Evolutionary conservation across 35 echinoderm and acorn worm genomes (phyloP).

Genomic region (Ophiothrix spiculata): DNA sequence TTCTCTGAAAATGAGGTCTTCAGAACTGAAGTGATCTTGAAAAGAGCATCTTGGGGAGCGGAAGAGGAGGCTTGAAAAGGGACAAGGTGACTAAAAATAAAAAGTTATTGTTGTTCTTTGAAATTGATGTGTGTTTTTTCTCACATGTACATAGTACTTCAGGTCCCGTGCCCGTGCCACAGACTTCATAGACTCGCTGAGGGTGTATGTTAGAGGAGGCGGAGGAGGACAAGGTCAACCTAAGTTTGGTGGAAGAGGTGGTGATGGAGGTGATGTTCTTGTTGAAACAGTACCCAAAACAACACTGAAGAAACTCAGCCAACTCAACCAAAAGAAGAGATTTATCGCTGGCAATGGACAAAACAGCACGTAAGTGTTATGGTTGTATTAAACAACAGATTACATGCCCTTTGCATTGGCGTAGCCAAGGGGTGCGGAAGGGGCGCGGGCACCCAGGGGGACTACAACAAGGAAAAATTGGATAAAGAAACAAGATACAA

Average conservation of each 20-base stretch:
- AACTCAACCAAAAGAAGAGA: conserved; percentile 31
- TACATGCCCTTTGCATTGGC: too few relatives aligned
- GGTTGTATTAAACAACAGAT: not conserved
- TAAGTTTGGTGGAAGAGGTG: conserved; percentile 69
- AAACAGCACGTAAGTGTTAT: conserved; percentile 71
- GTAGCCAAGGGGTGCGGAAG: too few relatives aligned
- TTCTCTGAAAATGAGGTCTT: too few relatives aligned
- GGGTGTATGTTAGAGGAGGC: conserved; percentile 69
- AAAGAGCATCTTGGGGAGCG: too few relatives aligned
- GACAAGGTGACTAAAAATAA: too few relatives aligned
- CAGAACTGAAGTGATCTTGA: too few relatives aligned
- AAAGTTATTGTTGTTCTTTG: too few relatives aligned
- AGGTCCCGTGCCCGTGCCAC: too few relatives aligned
- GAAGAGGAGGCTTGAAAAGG: too few relatives aligned
- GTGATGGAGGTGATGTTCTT: conserved; percentile 74
- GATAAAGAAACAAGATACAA: not conserved
- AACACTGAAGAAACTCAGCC: conserved; percentile 60
- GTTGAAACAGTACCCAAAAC: conserved; percentile 47
- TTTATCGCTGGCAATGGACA: conserved; percentile 63
- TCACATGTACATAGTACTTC: too few relatives aligned
- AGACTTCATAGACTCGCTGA: conserved; percentile 64
- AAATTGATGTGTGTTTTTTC: too few relatives aligned
- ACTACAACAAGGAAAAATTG: not conserved
- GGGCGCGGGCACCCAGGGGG: too few relatives aligned
- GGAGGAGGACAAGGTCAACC: conserved; percentile 82